Evolutionary conservation across 2,113 vertebrate genomes (phyloP), one percentile per base, ranked within the genome.

Genomic region (Xiphophorus hellerii): DNA sequence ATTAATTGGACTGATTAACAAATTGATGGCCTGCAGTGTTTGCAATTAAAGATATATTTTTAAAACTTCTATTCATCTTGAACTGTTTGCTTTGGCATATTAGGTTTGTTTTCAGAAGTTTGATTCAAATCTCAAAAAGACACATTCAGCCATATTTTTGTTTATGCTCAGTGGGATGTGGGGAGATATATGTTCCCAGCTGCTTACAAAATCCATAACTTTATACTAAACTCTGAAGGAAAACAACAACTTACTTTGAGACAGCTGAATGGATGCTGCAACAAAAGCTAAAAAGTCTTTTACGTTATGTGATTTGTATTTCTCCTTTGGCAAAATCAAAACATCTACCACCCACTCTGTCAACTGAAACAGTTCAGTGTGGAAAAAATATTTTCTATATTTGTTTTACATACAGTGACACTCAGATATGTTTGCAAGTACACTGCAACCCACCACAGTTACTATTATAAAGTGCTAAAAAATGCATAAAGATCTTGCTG

Each of bases 261-360:
- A 72, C 72, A 61, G 73, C 30, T 65, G 4, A 12, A 65, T 48
- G 83, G 69, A 73, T 76, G 78, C 74, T 58, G 28, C 67, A 75
- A 60, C 30, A 67, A 48, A 66, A 29, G 33, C 64, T 66, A 39
- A 39, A 60, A 76, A 44, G 14, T 0, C n/a, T 66, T 68, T 62
- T 30, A 14, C 62, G 30, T 2, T 61, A 22, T 27, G 1, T 11
- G n/a, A 28, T 11, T 14, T 9, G 22, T 15, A 5, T 48, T 63
- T 27, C 25, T 30, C 44, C 35, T 35, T 64, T 17, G n/a, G 20
- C n/a, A 7, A 62, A 29, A 58, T 10, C 27, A 42, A 20, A n/a
- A 31, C 8, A 33, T 64, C 39, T 30, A 17, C 66, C 73, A 68
- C 75, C 39, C 62, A 74, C 51, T 69, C 62, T n/a, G 11, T 69